Base-by-base conservation (phyloP, 1,140 invertebrate genomes). In the Drosophila insularis region DNA sequence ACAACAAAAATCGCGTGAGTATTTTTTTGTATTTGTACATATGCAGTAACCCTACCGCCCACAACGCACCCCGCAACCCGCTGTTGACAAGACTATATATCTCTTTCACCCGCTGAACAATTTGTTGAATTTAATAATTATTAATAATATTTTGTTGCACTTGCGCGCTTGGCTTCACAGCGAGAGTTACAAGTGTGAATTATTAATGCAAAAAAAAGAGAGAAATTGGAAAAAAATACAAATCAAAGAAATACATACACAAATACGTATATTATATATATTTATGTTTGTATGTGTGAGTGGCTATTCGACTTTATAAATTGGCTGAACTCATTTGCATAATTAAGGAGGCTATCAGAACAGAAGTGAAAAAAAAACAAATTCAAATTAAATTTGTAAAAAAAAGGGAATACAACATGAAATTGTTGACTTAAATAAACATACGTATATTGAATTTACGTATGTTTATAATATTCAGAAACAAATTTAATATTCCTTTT, bases 111-210 rank as follows among this genome's bases (percentile, higher is more conserved):
- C 31, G 6, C 10, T 19, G 14, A 32, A 27, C 37, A 64, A 55
- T 68, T 59, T 69, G 21, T 61, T 73, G 43, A 43, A 76, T 63
- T 63, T 59, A 63, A 61, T 37, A 71, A 60, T 63, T 54, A 63
- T 67, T 58, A 63, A 64, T 39, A 74, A 76, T 40, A 73, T 63
- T 50, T 70, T 43, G 39, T 61, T 23, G 35, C 35, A 43, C 59
- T 19, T 37, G 23, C 21, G 35, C 43, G 43, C 43, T 46, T 46
- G 17, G 43, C 17, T 46, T 46, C 14, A 50, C 43, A 21, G 17
- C 43, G 43, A 50, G 43, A 50, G 17, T 53, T 54, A 35, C 8
- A 55, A n/a, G 53, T 40, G 43, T n/a, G 31, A 46, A 23, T 27
- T 58, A 46, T 53, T 40, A 39, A 32, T 40, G 23, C 40, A 63